phyloP scores from a whole-genome alignment of 2,888 invertebrate genomes.

The Drosophila diplacantha region DNA sequence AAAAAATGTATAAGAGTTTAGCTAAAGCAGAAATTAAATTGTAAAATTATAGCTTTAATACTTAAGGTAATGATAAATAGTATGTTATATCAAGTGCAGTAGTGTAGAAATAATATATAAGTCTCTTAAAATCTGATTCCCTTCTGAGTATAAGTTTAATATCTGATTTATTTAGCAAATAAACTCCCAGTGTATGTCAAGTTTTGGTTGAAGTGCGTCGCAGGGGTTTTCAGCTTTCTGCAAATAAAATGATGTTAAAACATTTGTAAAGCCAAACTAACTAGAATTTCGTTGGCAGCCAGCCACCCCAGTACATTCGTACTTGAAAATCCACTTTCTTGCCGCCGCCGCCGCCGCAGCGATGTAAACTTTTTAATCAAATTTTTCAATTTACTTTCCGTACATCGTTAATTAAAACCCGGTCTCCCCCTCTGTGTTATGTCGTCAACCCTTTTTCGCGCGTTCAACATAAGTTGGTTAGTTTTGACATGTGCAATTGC shows the following conservation, averaged over 20 bases:
- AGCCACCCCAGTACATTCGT: constrained; percentile 39
- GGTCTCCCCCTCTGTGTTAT: constrained; percentile 3
- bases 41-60: rapidly evolving
- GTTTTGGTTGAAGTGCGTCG: constrained; percentile 42
- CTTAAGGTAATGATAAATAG: neutral
- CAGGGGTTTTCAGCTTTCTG: constrained; percentile 46
- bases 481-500: constrained; percentile 45
- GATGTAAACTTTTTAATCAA: constrained; percentile 67
- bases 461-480: constrained; percentile 41
- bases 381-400: constrained; percentile 68
- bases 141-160: rapidly evolving
- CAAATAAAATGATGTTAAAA: constrained; percentile 68
- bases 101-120: neutral
- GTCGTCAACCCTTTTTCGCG: constrained; percentile 12
- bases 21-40: neutral
- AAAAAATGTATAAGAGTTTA: neutral
- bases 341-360: constrained; percentile 17
- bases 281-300: constrained; percentile 58
- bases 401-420: constrained; percentile 66
- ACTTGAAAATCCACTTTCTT: constrained; percentile 59
- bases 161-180: neutral
- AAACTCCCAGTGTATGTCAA: constrained; percentile 1
- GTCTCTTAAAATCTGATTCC: too few relatives aligned
- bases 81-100: neutral
- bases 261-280: constrained; percentile 69